Conservation (phyloP, 2,797 vertebrate genomes). For the Phoxinus dragarum region DNA sequence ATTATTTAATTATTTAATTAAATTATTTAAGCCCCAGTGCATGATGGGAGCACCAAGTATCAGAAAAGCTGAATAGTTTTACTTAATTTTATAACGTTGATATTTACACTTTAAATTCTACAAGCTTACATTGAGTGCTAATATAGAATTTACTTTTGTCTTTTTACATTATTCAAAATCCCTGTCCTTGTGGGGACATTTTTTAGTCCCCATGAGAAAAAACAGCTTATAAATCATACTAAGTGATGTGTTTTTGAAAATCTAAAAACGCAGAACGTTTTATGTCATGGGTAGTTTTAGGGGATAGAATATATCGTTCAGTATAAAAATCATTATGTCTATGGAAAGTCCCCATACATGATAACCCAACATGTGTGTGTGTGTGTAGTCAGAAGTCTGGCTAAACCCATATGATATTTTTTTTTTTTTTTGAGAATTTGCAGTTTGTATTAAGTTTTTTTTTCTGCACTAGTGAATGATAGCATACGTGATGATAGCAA, state of each 20-base stretch:
- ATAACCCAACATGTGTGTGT: neutral
- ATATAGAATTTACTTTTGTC: too few relatives aligned
- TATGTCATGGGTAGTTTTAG: neutral
- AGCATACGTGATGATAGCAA: neutral
- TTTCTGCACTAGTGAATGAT: neutral
- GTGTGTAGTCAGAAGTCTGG: neutral
- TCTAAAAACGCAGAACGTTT: too few relatives aligned
- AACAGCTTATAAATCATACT: too few relatives aligned
- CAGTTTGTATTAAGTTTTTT: neutral
- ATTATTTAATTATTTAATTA: too few relatives aligned
- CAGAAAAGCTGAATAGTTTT: too few relatives aligned
- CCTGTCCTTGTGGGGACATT: too few relatives aligned
- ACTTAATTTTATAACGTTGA: too few relatives aligned
- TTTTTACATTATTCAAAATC: too few relatives aligned
- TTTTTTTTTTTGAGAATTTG: neutral
- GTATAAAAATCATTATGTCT: neutral
- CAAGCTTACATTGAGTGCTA: too few relatives aligned
- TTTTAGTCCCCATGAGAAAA: neutral
- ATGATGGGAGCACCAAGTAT: neutral
- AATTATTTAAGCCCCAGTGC: neutral
- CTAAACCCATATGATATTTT: neutral
- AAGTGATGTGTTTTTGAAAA: too few relatives aligned
- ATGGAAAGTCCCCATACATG: neutral
- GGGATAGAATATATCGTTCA: neutral
- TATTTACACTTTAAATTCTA: too few relatives aligned